Evolutionary conservation across 2,797 vertebrate species (phyloP).

Genomic region (Pangasius sanitwongsei): DNA sequence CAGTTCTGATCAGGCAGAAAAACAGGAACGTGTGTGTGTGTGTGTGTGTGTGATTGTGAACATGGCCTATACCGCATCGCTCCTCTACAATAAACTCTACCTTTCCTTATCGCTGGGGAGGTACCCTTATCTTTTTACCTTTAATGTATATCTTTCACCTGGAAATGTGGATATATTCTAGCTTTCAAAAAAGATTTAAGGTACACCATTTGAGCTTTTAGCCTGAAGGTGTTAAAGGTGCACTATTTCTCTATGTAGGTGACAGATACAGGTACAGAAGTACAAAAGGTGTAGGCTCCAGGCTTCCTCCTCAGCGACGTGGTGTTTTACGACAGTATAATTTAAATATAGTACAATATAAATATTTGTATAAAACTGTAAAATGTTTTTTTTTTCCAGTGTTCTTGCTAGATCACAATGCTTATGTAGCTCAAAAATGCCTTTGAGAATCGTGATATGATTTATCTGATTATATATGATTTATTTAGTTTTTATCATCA

Average conservation of each 20-base stretch:
- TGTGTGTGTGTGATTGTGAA: too few species aligned
- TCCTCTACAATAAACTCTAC: not conserved
- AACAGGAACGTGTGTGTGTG: too few species aligned
- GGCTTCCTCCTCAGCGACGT: not conserved
- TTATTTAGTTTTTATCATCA: not conserved
- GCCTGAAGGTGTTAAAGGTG: not conserved
- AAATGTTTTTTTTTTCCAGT: not conserved
- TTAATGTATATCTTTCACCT: not conserved
- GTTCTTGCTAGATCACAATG: not conserved
- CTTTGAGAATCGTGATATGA: not conserved
- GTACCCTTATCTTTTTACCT: not conserved
- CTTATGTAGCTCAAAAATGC: not conserved
- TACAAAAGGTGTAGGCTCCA: not conserved
- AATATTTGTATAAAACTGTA: not conserved
- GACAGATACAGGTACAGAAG: not conserved
- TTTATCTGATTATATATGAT: not conserved
- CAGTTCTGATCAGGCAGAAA: not conserved
- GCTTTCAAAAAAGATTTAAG: not conserved
- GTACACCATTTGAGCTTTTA: not conserved
- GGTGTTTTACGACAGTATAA: not conserved
- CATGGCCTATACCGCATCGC: not conserved
- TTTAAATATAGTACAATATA: not conserved
- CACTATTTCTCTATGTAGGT: not conserved
- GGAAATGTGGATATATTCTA: not conserved
- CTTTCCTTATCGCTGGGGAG: not conserved